A percentile compares a stretch with the other conserved stretches of the same genome.
These are phyloP conservation scores for Neopipo cinnamomea DNA, from an alignment of 2,113 vertebrate genomes.

Conservation along the genomic window DNA sequence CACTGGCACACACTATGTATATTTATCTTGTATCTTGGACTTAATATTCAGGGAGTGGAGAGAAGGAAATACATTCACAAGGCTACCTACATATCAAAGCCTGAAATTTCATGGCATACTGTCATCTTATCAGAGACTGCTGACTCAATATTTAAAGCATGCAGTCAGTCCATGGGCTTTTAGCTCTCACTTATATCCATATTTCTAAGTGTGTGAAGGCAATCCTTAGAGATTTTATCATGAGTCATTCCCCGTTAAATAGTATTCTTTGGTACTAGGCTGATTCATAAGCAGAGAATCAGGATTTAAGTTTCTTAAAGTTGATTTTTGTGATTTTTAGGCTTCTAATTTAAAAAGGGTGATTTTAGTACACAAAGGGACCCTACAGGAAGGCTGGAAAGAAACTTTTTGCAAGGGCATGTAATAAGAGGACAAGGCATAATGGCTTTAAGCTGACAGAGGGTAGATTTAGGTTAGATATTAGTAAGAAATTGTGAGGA, in stretches of 20 bases:
- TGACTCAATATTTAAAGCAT: slow-evolving; percentile 27
- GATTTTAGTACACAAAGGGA: background rate
- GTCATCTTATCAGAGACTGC: background rate
- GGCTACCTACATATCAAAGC: background rate
- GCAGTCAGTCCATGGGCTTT: slow-evolving; percentile 2
- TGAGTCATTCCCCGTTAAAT: slow-evolving; percentile 28
- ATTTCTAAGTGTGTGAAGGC: background rate
- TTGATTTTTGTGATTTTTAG: background rate
- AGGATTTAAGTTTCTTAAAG: background rate
- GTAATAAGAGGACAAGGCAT: background rate
- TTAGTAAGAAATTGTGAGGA: background rate
- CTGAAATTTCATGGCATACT: background rate
- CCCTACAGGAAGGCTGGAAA: background rate
- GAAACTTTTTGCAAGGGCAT: background rate
- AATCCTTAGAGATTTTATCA: background rate
- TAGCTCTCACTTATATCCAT: background rate
- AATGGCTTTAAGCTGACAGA: background rate
- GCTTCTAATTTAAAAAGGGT: background rate
- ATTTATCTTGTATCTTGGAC: background rate
- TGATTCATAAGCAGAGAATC: background rate
- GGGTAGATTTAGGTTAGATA: background rate
- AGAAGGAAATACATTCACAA: background rate
- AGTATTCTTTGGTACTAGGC: background rate
- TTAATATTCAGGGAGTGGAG: background rate
- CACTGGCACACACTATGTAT: background rate